phyloP scores from a whole-genome alignment of 1,140 invertebrate species.

The Harpegnathos saltator region DNA sequence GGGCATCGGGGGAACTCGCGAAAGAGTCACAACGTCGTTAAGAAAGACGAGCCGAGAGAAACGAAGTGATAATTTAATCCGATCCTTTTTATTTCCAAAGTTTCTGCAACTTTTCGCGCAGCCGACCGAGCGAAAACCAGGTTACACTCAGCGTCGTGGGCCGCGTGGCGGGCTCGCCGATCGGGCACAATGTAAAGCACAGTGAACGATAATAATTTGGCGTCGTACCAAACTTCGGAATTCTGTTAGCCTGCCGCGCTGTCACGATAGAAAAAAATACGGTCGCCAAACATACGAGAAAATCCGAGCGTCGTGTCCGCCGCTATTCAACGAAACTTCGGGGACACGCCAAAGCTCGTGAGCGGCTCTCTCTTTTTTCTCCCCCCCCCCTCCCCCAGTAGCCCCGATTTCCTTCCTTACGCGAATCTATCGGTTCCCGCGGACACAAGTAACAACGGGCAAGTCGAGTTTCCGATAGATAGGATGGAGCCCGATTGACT shows the following conservation, averaged over 20 bases:
- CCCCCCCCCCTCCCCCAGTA: too few relatives aligned
- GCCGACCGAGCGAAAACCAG: conserved; percentile 51
- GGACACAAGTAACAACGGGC: conserved; percentile 46
- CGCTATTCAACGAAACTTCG: conserved; percentile 63
- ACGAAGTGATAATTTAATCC: conserved; percentile 56
- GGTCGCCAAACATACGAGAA: conserved; percentile 69
- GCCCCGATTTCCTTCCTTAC: conserved; percentile 6
- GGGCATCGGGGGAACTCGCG: too few relatives aligned
- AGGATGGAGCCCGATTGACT: conserved; percentile 13
- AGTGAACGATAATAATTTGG: conserved; percentile 77
- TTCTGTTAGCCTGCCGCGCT: conserved; percentile 72
- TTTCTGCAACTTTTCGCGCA: conserved; percentile 66
- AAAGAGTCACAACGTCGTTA: too few relatives aligned
- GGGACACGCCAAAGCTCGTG: background rate
- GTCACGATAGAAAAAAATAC: conserved; percentile 75
- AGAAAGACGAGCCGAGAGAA: conserved; percentile 29
- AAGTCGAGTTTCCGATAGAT: conserved; percentile 27
- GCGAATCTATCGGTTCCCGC: conserved; percentile 2
- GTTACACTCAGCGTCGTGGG: conserved; percentile 52
- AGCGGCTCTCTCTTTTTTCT: conserved; percentile 24
- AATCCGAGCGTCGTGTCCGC: conserved; percentile 55
- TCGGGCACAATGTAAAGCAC: conserved; percentile 71
- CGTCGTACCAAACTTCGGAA: conserved; percentile 74
- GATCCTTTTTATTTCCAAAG: conserved; percentile 57
- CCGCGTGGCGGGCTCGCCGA: conserved; percentile 47